Conservation (phyloP, 1,140 invertebrate species). For the Drosophila arizonae region DNA sequence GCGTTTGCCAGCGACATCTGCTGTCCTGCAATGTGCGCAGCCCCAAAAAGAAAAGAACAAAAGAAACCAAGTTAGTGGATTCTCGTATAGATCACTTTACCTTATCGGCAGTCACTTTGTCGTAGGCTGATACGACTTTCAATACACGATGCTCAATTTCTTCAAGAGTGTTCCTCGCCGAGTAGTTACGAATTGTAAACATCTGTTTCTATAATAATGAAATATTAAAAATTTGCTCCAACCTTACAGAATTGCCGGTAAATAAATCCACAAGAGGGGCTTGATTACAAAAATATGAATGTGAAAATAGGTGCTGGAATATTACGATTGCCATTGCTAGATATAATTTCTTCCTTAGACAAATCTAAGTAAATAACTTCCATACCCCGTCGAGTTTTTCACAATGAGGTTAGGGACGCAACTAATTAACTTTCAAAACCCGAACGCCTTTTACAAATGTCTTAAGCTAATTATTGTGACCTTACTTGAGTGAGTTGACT, state of each 20-base stretch:
- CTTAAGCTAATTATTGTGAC: neutral
- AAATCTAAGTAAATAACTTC: slow-evolving; percentile 2
- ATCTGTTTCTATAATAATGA: slow-evolving; percentile 61
- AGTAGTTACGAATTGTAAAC: slow-evolving; percentile 51
- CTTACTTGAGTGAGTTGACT: slow-evolving; percentile 72
- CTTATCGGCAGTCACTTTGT: slow-evolving; percentile 91
- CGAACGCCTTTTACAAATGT: neutral
- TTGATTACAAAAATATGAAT: slow-evolving; percentile 42
- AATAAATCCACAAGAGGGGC: neutral
- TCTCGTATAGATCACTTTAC: slow-evolving; percentile 84
- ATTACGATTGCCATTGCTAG: neutral
- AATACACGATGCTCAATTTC: slow-evolving; percentile 89
- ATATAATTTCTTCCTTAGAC: neutral
- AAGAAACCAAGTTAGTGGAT: slow-evolving; percentile 71
- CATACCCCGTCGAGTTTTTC: slow-evolving; percentile 9
- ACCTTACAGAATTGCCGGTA: slow-evolving; percentile 16
- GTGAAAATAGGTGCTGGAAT: slow-evolving; percentile 62
- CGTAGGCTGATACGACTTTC: slow-evolving; percentile 90
- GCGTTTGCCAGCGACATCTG: slow-evolving; percentile 77
- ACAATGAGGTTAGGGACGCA: slow-evolving; percentile 71
- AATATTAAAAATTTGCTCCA: neutral
- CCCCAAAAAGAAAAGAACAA: slow-evolving; percentile 64
- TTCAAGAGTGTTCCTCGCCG: slow-evolving; percentile 82
- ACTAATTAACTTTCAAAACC: slow-evolving; percentile 1
- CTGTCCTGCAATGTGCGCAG: slow-evolving; percentile 52